phyloP scores from a whole-genome alignment of 2,113 vertebrate species.

The Gymnocephalus cernua region DNA sequence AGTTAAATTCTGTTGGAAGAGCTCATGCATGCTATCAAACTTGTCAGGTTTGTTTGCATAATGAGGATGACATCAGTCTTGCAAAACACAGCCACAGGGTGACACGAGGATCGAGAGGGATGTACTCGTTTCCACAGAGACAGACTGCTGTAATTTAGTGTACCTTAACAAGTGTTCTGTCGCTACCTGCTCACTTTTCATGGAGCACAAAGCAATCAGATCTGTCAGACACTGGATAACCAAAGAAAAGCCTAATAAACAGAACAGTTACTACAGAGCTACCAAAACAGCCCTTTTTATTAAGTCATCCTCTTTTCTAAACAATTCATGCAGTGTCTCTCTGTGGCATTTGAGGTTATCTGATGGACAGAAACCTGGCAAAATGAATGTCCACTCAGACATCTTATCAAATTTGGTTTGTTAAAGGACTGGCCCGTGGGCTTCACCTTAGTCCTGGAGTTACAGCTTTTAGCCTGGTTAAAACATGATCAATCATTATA shows the following conservation, averaged over 20 bases:
- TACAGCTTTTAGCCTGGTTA: conserved; percentile 52
- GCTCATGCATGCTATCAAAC: conserved; percentile 40
- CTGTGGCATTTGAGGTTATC: background rate
- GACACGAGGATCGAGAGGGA: conserved; percentile 36
- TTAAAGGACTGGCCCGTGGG: conserved; percentile 35
- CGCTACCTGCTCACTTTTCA: conserved; percentile 26
- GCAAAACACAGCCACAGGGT: conserved; percentile 57
- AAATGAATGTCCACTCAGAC: conserved; percentile 1
- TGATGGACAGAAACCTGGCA: background rate
- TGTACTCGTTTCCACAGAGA: conserved; percentile 56
- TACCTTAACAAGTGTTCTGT: conserved; percentile 30
- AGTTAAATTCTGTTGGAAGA: conserved; percentile 57
- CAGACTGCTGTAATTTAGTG: conserved; percentile 49
- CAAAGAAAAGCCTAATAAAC: background rate
- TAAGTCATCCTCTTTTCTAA: conserved; percentile 11
- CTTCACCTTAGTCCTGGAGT: conserved; percentile 60
- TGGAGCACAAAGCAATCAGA: conserved; percentile 38
- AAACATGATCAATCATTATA: conserved; percentile 68
- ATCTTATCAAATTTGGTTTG: conserved; percentile 48
- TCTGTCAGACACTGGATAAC: conserved; percentile 19
- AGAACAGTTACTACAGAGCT: background rate
- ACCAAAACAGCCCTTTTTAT: background rate
- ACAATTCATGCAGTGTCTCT: background rate
- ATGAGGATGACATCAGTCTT: conserved; percentile 68
- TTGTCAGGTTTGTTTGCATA: conserved; percentile 68